phyloP scores from a whole-genome alignment of 2,888 invertebrate genomes.

The Plusia festucae region DNA sequence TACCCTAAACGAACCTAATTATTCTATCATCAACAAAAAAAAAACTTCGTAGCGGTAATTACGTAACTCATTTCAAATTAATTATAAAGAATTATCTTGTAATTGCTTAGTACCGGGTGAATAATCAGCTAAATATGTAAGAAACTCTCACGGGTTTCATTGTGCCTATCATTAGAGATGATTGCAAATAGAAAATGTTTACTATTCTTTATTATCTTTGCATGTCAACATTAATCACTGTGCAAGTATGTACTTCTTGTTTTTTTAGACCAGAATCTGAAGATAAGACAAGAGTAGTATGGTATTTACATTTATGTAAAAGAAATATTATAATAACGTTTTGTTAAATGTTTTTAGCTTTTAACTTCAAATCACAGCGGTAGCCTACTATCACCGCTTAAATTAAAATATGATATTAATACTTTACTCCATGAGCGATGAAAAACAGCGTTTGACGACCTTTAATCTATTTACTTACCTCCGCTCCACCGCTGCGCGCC shows the following conservation, averaged over 20 bases:
- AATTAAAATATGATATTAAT: not conserved
- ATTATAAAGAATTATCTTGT: constrained; percentile 41
- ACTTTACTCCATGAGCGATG: not conserved
- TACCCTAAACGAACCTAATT: constrained; percentile 46
- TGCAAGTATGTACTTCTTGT: constrained; percentile 14
- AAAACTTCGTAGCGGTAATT: constrained; percentile 32
- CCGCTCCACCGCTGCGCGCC: not conserved
- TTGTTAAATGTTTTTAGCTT: too few species aligned
- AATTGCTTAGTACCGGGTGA: constrained; percentile 28
- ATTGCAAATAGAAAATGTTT: constrained; percentile 36
- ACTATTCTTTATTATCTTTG: constrained; percentile 12
- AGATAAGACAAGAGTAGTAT: not conserved
- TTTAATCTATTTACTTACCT: constrained; percentile 4
- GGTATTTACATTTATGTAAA: too few species aligned
- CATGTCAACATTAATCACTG: constrained; percentile 21
- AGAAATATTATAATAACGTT: too few species aligned
- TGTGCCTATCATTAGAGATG: constrained; percentile 37
- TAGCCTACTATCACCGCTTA: too few species aligned
- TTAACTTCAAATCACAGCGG: too few species aligned
- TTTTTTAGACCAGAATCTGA: constrained; percentile 17
- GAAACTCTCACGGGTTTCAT: constrained; percentile 54
- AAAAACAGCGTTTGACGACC: constrained; percentile 1
- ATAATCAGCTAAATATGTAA: constrained; percentile 38
- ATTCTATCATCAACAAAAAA: constrained; percentile 46
- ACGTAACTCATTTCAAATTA: constrained; percentile 43